These are phyloP conservation scores for Punctoribates punctum DNA, from an alignment of 2,888 invertebrate genomes.

Conservation along the genomic window DNA sequence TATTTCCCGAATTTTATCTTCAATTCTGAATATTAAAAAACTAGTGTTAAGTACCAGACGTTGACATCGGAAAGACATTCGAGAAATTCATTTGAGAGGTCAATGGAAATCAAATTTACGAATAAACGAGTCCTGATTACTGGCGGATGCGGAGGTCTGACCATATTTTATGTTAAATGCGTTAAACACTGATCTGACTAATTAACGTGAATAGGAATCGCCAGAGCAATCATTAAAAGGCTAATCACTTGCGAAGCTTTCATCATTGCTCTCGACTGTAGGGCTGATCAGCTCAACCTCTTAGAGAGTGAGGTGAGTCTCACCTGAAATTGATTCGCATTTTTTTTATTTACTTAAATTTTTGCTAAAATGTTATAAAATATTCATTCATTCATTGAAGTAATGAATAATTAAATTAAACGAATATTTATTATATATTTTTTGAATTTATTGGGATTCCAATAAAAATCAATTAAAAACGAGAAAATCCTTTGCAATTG, in stretches of 20 bases:
- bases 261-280: constrained; percentile 18
- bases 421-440: too few species aligned
- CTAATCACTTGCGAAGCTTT: neutral
- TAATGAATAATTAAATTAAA: too few species aligned
- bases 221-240: neutral
- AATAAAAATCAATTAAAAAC: too few species aligned
- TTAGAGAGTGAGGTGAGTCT: constrained; percentile 6
- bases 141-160: constrained; percentile 13
- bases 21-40: too few species aligned
- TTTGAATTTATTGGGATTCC: too few species aligned
- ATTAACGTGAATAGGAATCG: neutral
- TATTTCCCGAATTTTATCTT: too few species aligned
- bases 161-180: too few species aligned
- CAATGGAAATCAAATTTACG: constrained; percentile 27
- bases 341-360: neutral
- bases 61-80: too few species aligned
- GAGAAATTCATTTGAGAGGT: neutral
- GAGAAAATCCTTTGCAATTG: too few species aligned
- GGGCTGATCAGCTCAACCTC: neutral
- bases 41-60: too few species aligned
- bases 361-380: too few species aligned
- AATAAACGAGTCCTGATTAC: constrained; percentile 21
- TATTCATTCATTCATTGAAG: too few species aligned
- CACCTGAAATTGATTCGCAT: neutral
- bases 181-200: neutral